Evolutionary conservation across 2,113 vertebrate genomes (phyloP).

Genomic region (Paramisgurnus dabryanus): DNA sequence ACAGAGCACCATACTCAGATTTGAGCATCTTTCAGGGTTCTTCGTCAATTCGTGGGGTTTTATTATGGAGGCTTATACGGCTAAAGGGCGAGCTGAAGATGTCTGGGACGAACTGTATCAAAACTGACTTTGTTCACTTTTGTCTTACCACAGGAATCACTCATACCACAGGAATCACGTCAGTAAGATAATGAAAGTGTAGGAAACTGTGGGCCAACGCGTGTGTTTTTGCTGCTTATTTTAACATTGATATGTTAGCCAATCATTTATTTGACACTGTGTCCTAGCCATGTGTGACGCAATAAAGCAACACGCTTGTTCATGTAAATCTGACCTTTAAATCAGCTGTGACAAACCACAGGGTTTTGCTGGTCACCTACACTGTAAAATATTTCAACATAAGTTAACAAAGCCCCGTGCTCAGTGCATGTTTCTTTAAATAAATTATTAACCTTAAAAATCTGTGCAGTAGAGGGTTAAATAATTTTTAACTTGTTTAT

Average conservation of each 20-base stretch:
- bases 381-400: no score
- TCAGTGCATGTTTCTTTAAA: no score
- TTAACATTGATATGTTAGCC: slow-evolving; percentile 62
- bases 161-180: slow-evolving; percentile 61
- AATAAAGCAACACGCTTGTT: not conserved
- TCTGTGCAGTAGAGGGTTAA: no score
- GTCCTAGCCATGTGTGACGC: not conserved
- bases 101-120: slow-evolving; percentile 63
- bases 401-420: no score
- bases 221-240: slow-evolving; percentile 66
- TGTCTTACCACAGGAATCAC: slow-evolving; percentile 64
- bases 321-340: no score
- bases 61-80: slow-evolving; percentile 15
- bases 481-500: no score
- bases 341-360: no score
- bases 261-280: slow-evolving; percentile 55
- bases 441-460: no score
- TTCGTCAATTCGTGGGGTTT: not conserved
- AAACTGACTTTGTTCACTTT: slow-evolving; percentile 54
- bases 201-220: slow-evolving; percentile 47
- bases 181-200: slow-evolving; percentile 64
- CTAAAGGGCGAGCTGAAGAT: slow-evolving; percentile 53
- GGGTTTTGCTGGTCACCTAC: no score
- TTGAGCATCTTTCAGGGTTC: slow-evolving; percentile 30
- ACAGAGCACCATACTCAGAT: slow-evolving; percentile 57